Evolutionary conservation across 2,113 vertebrate species (phyloP), one percentile per base, ranked within the genome.

Genomic region (Muscicapa adusta): DNA sequence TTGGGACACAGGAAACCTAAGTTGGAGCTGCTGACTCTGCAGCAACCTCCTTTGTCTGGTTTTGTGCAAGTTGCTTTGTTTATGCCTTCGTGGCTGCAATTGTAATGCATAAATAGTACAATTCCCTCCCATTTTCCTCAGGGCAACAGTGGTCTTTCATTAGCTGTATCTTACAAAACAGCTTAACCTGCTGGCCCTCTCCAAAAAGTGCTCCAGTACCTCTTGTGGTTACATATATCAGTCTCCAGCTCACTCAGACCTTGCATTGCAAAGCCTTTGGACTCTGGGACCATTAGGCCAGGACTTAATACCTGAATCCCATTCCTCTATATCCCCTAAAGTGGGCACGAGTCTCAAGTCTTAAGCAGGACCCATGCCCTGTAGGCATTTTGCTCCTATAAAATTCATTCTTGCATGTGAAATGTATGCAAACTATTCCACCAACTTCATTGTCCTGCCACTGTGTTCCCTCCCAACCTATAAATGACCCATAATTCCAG

Each of bases 61-160:
- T 93, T 92, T 92, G 54, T 91, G 76, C 83, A 48, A 95, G 61
- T 40, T 72, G 58, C 56, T 92, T 97, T 94, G 85, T 94, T 95
- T 93, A 73, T 92, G 91, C 80, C 54, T 95, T 68, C 54, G 34
- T 91, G 73, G 53, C 45, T 94, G 56, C 76, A 43, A 87, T 93
- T 89, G 72, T 79, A 68, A 56, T 78, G 38, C 56, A 75, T 36
- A 95, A 94, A 91, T 86, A 94, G 72, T 42, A 75, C 42, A 77
- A 26, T 92, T 89, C 80, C 42, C 53, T 83, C 84, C 85, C 29
- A 6, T 89, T 91, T 54, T 93, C 31, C 88, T 86, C 9, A 11
- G 60, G 82, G 88, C 82, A 88, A n/a, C 67, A 51, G n/a, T 86
- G 83, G 29, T 38, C 72, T 84, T 90, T 77, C 68, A 56, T 94